Conservation (phyloP, 2,888 invertebrate genomes). For the Mythimna vitellina region DNA sequence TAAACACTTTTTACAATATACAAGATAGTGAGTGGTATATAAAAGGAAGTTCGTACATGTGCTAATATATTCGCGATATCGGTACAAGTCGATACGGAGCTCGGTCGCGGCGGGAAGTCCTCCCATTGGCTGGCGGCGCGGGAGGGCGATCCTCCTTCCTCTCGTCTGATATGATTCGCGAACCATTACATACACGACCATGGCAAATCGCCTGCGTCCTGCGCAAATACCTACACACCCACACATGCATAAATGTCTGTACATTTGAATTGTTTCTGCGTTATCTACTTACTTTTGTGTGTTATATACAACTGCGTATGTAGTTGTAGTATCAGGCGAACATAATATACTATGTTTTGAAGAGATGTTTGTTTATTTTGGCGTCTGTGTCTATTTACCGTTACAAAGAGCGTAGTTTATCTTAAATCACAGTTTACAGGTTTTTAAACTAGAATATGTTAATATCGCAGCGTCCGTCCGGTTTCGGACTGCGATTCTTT, state of each 20-base stretch:
- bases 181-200: slow-evolving; percentile 76
- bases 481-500: slow-evolving; percentile 71
- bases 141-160: slow-evolving; percentile 90
- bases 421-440: slow-evolving; percentile 63
- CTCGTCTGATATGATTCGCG: slow-evolving; percentile 88
- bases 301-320: slow-evolving; percentile 50
- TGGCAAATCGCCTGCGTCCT: slow-evolving; percentile 81
- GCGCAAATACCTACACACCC: slow-evolving; percentile 71
- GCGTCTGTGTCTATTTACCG: slow-evolving; percentile 35
- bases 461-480: slow-evolving; percentile 67
- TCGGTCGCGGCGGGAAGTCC: slow-evolving; percentile 77
- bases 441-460: slow-evolving; percentile 62
- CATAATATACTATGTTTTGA: slow-evolving; percentile 61
- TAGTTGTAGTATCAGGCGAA: slow-evolving; percentile 69
- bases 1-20: slow-evolving; percentile 43
- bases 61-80: slow-evolving; percentile 87
- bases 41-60: slow-evolving; percentile 63
- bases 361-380: slow-evolving; percentile 59
- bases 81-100: slow-evolving; percentile 74
- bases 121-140: slow-evolving; percentile 83
- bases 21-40: slow-evolving; percentile 64
- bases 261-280: slow-evolving; percentile 53
- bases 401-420: slow-evolving; percentile 56
- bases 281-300: slow-evolving; percentile 61
- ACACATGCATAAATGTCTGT: slow-evolving; percentile 53